Evolutionary conservation across 2,888 invertebrate species (phyloP), one percentile per base, ranked within the genome.

Genomic region (Scaptomyza parva): DNA sequence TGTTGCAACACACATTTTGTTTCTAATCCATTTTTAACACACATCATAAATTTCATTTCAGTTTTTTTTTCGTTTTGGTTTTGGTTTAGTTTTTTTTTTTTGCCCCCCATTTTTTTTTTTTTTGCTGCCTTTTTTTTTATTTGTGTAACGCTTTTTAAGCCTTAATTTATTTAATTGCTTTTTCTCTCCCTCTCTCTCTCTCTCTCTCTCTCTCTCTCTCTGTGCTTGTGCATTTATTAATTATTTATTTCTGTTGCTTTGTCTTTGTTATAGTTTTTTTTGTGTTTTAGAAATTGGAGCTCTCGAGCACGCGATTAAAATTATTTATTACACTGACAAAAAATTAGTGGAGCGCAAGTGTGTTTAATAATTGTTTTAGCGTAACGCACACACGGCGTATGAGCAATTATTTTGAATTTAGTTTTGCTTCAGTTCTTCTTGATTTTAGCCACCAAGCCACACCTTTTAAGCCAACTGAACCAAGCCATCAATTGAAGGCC

Each of bases 151-250:
- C 70, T 61, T 64, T 61, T 72, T 71, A 73, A 73, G 73, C 66
- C 72, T 82, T 90, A 89, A 90, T 89, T 90, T 89, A 84, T 80
- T 89, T 89, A 90, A 90, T 90, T 90, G 83, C 72, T 9, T 28
- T 28, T 28, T 14, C 7, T 26, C 6, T n/a, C 39, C 39, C 28
- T 37, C 14, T 30, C 30, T 30, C 8, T 8, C 7, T 22, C 35
- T 39, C 14, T 47, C 14, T 47, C 37, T 47, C 45, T 47, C 68
- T 8, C 7, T 22, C 35, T 39, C 14, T 47, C 14, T 47, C 37
- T 47, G 40, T 47, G 39, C 70, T 48, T 62, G 37, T 58, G 45
- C 71, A 65, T 58, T 76, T 76, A 54, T 73, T 60, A 55, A 55
- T 64, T 37, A 53, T 58, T 43, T 52, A 44, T 59, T 59, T 52